phyloP scores from a whole-genome alignment of 2,888 invertebrate genomes.

The Lasioglossum calceatum region DNA sequence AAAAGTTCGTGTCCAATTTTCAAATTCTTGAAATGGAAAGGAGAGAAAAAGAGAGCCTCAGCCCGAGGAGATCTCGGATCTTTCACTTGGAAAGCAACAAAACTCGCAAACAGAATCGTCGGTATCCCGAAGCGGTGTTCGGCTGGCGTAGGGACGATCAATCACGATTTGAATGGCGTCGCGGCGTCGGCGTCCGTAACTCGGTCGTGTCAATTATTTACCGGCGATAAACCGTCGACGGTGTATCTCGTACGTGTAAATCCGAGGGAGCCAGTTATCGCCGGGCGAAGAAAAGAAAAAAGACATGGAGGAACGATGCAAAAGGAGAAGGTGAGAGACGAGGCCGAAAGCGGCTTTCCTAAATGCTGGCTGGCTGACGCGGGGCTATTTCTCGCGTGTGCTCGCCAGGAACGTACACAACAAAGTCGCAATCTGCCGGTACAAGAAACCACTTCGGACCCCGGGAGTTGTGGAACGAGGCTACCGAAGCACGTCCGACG shows the following conservation, averaged over 20 bases:
- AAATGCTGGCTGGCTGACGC: background rate
- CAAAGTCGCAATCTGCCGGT: constrained; percentile 20
- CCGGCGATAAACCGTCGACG: constrained; percentile 1
- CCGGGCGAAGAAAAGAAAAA: background rate
- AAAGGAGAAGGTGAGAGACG: background rate
- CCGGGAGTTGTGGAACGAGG: constrained; percentile 10
- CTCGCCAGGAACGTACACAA: background rate
- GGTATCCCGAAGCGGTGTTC: background rate
- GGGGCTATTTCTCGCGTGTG: background rate
- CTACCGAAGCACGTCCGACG: constrained; percentile 30
- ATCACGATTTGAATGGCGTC: constrained; percentile 17
- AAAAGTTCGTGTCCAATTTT: too few relatives aligned
- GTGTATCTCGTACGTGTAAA: background rate
- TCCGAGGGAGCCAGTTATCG: constrained; percentile 12
- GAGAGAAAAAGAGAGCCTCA: background rate
- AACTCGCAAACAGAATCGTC: background rate
- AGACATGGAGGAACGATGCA: background rate
- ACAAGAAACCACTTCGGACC: constrained; percentile 6
- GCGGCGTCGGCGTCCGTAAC: constrained; percentile 1
- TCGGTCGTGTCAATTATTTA: constrained; percentile 8
- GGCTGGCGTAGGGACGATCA: background rate
- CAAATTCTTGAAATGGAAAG: too few relatives aligned
- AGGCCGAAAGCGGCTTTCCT: background rate
- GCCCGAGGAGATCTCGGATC: background rate
- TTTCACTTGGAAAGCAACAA: background rate